phyloP scores from a whole-genome alignment of 2,888 invertebrate genomes.

The Eumerus sabulonum region DNA sequence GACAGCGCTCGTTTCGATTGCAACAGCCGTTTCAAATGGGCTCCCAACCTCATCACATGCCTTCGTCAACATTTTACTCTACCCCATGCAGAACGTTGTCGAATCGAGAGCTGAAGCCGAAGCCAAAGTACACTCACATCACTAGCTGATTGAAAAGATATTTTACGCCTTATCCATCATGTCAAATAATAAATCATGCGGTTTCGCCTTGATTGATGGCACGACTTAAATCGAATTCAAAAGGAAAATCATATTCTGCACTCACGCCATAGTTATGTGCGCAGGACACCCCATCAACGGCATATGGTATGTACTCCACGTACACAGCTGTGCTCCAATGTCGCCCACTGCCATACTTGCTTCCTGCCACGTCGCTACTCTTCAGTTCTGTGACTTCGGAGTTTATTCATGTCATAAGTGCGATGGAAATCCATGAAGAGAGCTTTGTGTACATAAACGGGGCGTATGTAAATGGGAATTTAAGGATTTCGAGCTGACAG shows the following conservation, averaged over 20 bases:
- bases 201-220: slow-evolving; percentile 69
- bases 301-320: slow-evolving; percentile 25
- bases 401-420: slow-evolving; percentile 60
- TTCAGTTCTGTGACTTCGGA: slow-evolving; percentile 27
- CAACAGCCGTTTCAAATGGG: neutral
- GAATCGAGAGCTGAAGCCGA: too few relatives aligned
- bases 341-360: neutral
- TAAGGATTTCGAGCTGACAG: slow-evolving; percentile 44
- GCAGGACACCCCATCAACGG: slow-evolving; percentile 3
- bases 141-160: slow-evolving; percentile 67
- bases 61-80: neutral
- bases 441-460: slow-evolving; percentile 52
- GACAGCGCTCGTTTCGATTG: neutral
- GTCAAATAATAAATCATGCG: slow-evolving; percentile 69
- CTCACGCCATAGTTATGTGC: slow-evolving; percentile 10
- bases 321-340: slow-evolving; percentile 3
- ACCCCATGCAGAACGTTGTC: too few relatives aligned
- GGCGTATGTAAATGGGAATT: slow-evolving; percentile 59
- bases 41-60: neutral
- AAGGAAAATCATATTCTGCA: slow-evolving; percentile 60
- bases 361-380: too few relatives aligned
- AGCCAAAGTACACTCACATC: slow-evolving; percentile 25
- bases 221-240: slow-evolving; percentile 68
- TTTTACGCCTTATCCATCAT: slow-evolving; percentile 69
- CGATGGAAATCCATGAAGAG: slow-evolving; percentile 46